These are phyloP conservation scores for Pegoplata infirma DNA, from an alignment of 2,888 invertebrate genomes.

Conservation along the genomic window DNA sequence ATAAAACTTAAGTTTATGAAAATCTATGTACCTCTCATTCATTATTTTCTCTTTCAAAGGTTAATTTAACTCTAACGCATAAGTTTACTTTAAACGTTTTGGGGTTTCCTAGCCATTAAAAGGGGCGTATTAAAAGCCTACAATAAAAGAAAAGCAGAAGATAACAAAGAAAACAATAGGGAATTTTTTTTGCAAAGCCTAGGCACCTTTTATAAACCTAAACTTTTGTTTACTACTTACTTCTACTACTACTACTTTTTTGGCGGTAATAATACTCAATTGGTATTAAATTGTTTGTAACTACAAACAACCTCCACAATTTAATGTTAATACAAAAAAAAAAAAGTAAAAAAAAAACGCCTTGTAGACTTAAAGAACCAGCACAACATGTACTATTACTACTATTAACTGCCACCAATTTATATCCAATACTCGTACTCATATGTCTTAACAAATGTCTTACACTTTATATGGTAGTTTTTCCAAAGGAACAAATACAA, in stretches of 20 bases:
- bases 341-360: constrained; percentile 32
- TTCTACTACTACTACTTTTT: constrained; percentile 21
- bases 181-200: constrained; percentile 45
- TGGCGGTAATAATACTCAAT: constrained; percentile 59
- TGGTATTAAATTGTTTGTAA: constrained; percentile 63
- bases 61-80: constrained; percentile 18
- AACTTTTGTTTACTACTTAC: constrained; percentile 19
- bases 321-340: constrained; percentile 49
- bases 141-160: constrained; percentile 14
- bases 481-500: constrained; percentile 3
- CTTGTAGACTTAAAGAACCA: constrained; percentile 26
- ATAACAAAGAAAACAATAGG: constrained; percentile 39
- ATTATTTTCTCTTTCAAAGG: too few relatives aligned
- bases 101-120: constrained; percentile 20
- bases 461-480: constrained; percentile 13
- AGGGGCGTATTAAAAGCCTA: constrained; percentile 53
- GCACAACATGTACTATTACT: neutral
- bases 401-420: constrained; percentile 41
- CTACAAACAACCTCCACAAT: constrained; percentile 64
- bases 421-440: constrained; percentile 11
- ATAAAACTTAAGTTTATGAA: too few relatives aligned
- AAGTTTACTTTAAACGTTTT: constrained; percentile 28
- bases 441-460: constrained; percentile 9
- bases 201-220: constrained; percentile 21
- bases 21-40: too few relatives aligned